Evolutionary conservation across 2,113 vertebrate genomes (phyloP).

Genomic region (Syrrhaptes paradoxus): DNA sequence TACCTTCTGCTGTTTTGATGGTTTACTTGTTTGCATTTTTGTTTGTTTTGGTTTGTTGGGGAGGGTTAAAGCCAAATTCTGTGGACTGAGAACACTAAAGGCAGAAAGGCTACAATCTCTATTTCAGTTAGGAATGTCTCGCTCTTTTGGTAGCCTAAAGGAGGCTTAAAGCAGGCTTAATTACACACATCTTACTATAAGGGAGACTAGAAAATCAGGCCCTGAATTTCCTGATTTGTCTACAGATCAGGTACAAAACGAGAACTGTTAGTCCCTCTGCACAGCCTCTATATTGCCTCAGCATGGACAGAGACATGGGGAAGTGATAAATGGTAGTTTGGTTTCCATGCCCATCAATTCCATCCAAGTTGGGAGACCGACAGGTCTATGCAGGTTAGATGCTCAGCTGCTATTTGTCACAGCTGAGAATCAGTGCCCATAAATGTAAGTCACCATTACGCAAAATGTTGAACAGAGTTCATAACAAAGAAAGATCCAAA

Average conservation of each 20-base stretch:
- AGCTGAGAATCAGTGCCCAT: slow-evolving; percentile 9
- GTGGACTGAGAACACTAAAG: not conserved
- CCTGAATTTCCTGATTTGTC: not conserved
- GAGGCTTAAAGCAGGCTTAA: not conserved
- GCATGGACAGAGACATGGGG: not conserved
- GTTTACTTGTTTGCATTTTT: not conserved
- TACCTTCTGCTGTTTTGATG: not conserved
- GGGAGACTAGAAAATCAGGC: not conserved
- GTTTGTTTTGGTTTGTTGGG: not conserved
- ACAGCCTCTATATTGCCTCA: not conserved
- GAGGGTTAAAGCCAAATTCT: not conserved
- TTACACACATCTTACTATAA: not conserved
- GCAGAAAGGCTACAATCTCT: not conserved
- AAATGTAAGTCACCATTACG: not conserved
- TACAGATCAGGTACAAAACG: not conserved
- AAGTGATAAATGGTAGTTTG: not conserved
- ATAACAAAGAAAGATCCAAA: not conserved
- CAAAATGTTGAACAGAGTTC: not conserved
- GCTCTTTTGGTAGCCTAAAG: not conserved
- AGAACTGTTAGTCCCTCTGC: not conserved
- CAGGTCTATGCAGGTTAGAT: not conserved
- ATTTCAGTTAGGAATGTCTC: not conserved
- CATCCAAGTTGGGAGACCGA: not conserved
- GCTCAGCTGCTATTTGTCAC: not conserved
- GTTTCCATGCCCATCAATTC: not conserved